Base-by-base conservation (phyloP, 2,113 vertebrate species). In the Lutjanus erythropterus region DNA sequence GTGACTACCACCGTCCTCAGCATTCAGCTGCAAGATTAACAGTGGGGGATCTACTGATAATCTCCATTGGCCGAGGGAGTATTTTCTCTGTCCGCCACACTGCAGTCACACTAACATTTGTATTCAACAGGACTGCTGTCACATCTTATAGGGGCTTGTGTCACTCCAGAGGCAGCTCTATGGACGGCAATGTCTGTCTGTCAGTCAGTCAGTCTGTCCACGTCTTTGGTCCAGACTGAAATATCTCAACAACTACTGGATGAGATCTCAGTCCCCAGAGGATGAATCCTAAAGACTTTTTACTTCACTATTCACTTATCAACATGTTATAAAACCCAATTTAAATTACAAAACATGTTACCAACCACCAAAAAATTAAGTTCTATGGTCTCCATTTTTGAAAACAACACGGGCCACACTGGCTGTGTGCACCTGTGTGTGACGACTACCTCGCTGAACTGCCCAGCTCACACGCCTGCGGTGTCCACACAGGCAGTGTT, bases 1-100 rank as follows among this genome's bases (percentile, higher is more conserved):
- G 89, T 82, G 90, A 91, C 86, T 76, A 78, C 77, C 59, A 60
- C 72, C 67, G 31, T 86, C 90, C 71, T 90, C 86, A 55, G 81
- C 87, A 71, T 87, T 90, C 79, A 88, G 88, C 70, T 70, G 44
- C 88, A 87, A 94, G 91, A 93, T 91, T 88, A 93, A 94, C 86
- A 81, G 84, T 44, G 60, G 81, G 86, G 85, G 86, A 87, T 88
- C 85, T 84, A 75, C 86, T 90, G 92, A 93, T 94, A 90, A 91
- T 92, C 89, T 92, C 87, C 83, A 84, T 80, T 62, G 44, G 79
- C 68, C 18, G 37, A 61, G 60, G 49, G 88, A 93, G 88, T 88
- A 64, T 78, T 90, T 83, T 85, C 83, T 81, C 87, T 71, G 80
- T 82, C 84, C 75, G 82, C 67, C 87, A 64, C 82, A 66, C 55